These are phyloP conservation scores for Leucophenga montana DNA, from an alignment of 2,888 invertebrate species.

Conservation along the genomic window DNA sequence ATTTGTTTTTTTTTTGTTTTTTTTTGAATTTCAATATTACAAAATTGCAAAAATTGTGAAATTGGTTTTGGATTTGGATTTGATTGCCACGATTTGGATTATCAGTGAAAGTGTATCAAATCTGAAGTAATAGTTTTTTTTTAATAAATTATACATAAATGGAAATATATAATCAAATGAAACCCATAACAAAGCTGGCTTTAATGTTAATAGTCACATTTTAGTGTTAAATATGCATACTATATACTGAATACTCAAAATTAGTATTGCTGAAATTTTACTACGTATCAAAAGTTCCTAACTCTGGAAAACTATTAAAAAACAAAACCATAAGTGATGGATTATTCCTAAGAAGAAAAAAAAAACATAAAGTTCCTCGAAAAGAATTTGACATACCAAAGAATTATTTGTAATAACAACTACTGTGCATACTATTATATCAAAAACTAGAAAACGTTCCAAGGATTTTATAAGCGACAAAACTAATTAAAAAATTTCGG, in stretches of 20 bases:
- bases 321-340: constrained; percentile 33
- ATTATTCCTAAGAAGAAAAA: constrained; percentile 18
- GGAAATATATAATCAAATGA: constrained; percentile 23
- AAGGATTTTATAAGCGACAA: not conserved
- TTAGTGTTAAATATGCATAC: no score
- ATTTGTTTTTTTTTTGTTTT: constrained; percentile 7
- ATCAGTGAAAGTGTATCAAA: constrained; percentile 52
- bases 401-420: not conserved
- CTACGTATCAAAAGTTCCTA: not conserved
- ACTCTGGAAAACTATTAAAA: constrained; percentile 29
- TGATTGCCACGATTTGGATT: constrained; percentile 47
- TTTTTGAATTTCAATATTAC: no score
- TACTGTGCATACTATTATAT: not conserved
- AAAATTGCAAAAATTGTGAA: constrained; percentile 1
- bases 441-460: constrained; percentile 11
- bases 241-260: no score
- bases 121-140: not conserved
- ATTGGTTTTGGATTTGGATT: constrained; percentile 16
- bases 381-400: not conserved
- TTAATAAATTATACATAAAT: no score
- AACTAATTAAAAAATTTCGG: not conserved
- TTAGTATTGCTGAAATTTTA: not conserved
- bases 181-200: no score
- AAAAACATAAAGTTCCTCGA: not conserved
- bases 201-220: no score